Base-by-base conservation (phyloP, 1,140 invertebrate genomes). In the Pemphigus obesinymphae region DNA sequence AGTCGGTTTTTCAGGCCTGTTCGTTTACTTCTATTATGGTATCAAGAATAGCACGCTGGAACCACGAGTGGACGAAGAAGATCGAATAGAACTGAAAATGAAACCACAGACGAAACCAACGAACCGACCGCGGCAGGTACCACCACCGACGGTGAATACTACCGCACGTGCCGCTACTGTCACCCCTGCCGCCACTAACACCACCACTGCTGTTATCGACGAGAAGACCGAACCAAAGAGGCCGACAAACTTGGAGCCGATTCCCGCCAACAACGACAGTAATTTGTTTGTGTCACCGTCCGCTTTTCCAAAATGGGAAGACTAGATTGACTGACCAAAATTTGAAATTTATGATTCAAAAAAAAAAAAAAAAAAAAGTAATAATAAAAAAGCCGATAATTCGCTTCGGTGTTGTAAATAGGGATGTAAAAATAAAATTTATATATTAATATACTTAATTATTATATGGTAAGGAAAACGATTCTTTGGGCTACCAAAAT, bases 21-120 rank as follows among this genome's bases (percentile, higher is more conserved):
- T 93, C 17, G 92, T 97, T 89, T 97, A 97, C 88, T 96, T 97
- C 88, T 92, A 94, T 84, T 97, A 97, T 85, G 96, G 95, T 13
- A 95, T 97, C 73, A 93, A 94, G 86, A 92, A 97, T 85, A 96
- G 95, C 84, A 91, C 90, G 3, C 86, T 95, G 81, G 92, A 95
- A 85, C 91, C 91, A 68, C 88, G 90, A 75, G 85, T 86, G 40
- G 89, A 89, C 78, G 87, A 87, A n/a, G 87, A 89, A 55, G 88
- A 89, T 37, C 84, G 86, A 87, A 78, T 34, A 86, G 83, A 83
- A 83, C 82, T 8, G 82, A 85, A 6, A 85, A 87, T 7, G 78
- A 55, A 70, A 82, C 53, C 26, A 13, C 53, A 3, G 13, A n/a
- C 15, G 26, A 58, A 10, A 15, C 53, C 4, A 55, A 26, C n/a